Percentiles rank a stretch among this genome's conserved stretches.
phyloP scores from a whole-genome alignment of 2,113 vertebrate species.

The Megaceryle maxima region DNA sequence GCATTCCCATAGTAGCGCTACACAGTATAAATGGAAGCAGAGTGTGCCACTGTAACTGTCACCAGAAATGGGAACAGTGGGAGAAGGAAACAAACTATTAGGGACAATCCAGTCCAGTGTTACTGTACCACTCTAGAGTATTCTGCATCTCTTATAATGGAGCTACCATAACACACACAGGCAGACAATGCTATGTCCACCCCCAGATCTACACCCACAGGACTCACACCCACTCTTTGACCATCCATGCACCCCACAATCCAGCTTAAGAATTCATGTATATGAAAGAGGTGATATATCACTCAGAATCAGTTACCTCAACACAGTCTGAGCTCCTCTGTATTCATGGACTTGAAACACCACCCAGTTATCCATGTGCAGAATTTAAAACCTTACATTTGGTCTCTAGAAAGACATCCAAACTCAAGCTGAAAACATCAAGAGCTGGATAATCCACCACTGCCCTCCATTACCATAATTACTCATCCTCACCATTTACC shows the following conservation, averaged over 20 bases:
- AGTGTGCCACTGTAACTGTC: not conserved
- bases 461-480: not conserved
- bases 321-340: not conserved
- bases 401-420: not conserved
- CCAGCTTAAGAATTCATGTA: not conserved
- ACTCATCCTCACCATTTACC: not conserved
- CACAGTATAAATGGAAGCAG: not conserved
- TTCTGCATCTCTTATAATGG: fast-evolving
- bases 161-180: fast-evolving
- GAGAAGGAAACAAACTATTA: not conserved
- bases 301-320: not conserved
- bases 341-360: not conserved
- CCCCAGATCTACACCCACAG: fast-evolving
- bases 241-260: not conserved
- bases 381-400: not conserved
- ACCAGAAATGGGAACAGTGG: not conserved
- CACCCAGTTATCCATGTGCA: fast-evolving
- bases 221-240: not conserved
- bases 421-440: not conserved
- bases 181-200: fast-evolving
- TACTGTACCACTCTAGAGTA: fast-evolving
- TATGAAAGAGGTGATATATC: not conserved
- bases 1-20: not conserved
- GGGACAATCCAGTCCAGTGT: not conserved
- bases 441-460: not conserved